These are phyloP conservation scores for Asteroscopus sphinx DNA, from an alignment of 2,888 invertebrate species.

Conservation along the genomic window DNA sequence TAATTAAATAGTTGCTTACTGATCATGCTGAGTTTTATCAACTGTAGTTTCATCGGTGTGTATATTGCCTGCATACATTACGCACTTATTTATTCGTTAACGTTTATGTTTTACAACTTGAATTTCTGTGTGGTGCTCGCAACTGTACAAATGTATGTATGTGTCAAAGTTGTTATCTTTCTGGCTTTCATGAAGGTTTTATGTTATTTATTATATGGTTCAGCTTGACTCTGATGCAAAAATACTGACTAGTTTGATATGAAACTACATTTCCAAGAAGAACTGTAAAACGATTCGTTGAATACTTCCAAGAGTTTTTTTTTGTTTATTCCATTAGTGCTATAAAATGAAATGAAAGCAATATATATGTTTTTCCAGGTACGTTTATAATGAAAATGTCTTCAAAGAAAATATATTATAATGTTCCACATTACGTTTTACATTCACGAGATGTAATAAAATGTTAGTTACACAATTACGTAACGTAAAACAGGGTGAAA, in stretches of 20 bases:
- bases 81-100: too few relatives aligned
- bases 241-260: background rate
- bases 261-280: constrained; percentile 3
- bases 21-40: too few relatives aligned
- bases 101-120: too few relatives aligned
- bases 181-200: background rate
- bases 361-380: constrained; percentile 12
- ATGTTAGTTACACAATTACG: constrained; percentile 41
- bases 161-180: too few relatives aligned
- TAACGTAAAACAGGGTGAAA: constrained; percentile 38
- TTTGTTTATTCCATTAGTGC: constrained; percentile 39
- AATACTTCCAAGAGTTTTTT: constrained; percentile 16
- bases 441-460: constrained; percentile 40
- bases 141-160: too few relatives aligned
- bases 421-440: constrained; percentile 22
- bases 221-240: background rate
- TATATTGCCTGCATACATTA: too few relatives aligned
- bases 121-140: too few relatives aligned
- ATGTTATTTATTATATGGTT: too few relatives aligned
- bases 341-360: too few relatives aligned
- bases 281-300: constrained; percentile 3
- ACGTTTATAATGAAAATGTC: constrained; percentile 19
- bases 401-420: constrained; percentile 33
- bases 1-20: too few relatives aligned
- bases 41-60: too few relatives aligned